phyloP scores from a whole-genome alignment of 2,888 invertebrate species.

The Boloria euphrosyne region DNA sequence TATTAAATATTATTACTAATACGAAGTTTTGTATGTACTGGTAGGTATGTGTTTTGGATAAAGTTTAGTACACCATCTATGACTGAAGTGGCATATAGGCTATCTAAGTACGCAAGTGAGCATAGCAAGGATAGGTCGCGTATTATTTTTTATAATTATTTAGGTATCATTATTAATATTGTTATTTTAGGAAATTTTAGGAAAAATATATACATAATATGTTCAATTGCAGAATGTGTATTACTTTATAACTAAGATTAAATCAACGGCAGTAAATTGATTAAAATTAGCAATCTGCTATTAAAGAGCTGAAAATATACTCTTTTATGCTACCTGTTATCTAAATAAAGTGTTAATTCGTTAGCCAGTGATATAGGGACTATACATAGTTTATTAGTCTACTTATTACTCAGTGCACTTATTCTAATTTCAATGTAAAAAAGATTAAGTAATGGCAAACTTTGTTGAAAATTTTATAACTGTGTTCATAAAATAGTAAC shows the following conservation, averaged over 20 bases:
- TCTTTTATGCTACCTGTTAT: slow-evolving; percentile 13
- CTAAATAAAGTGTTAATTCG: neutral
- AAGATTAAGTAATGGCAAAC: neutral
- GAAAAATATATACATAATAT: neutral
- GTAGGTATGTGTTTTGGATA: no score
- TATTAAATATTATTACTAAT: no score
- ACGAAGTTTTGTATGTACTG: no score
- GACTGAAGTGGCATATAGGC: no score
- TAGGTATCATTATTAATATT: neutral
- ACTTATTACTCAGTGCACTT: slow-evolving; percentile 14
- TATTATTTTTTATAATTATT: neutral
- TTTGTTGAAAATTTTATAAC: neutral
- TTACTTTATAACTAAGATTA: slow-evolving; percentile 18
- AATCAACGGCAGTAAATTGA: slow-evolving; percentile 20
- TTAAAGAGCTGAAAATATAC: slow-evolving; percentile 6
- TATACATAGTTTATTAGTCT: slow-evolving; percentile 5
- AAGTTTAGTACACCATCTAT: no score
- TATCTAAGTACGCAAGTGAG: no score
- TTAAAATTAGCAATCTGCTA: slow-evolving; percentile 14
- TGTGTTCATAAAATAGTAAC: neutral
- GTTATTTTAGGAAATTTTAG: neutral
- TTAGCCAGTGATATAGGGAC: slow-evolving; percentile 19
- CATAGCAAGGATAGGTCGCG: no score
- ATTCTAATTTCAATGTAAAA: slow-evolving; percentile 6
- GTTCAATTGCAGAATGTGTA: neutral